phyloP scores from a whole-genome alignment of 2,113 vertebrate species.

The Embiotoca jacksoni region DNA sequence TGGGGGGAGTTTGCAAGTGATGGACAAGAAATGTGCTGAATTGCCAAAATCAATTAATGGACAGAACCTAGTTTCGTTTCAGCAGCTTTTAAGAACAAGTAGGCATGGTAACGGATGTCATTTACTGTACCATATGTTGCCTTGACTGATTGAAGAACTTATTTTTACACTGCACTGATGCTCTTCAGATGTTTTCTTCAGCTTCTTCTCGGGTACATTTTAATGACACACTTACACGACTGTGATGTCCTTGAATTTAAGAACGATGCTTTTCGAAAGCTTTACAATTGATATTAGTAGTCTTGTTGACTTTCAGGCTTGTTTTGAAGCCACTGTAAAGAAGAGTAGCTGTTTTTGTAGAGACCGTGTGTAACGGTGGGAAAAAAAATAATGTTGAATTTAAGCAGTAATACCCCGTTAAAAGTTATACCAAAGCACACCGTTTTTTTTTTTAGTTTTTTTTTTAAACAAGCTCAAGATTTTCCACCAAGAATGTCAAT shows the following conservation, averaged over 20 bases:
- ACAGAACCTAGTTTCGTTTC: neutral
- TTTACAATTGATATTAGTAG: neutral
- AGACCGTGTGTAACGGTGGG: too few relatives aligned
- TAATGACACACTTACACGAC: too few relatives aligned
- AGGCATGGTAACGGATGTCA: neutral
- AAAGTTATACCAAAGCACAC: too few relatives aligned
- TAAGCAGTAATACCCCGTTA: too few relatives aligned
- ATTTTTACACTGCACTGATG: neutral
- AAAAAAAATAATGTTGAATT: too few relatives aligned
- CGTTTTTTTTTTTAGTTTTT: too few relatives aligned
- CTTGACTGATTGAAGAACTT: neutral
- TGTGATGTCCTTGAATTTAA: neutral
- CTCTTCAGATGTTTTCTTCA: neutral
- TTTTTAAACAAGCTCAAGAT: neutral
- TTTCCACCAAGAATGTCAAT: neutral
- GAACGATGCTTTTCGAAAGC: neutral
- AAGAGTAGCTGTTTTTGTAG: neutral
- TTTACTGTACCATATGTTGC: neutral
- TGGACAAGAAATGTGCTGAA: slow-evolving; percentile 6
- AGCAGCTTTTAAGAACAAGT: neutral
- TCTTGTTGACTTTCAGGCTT: neutral
- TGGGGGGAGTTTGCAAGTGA: slow-evolving; percentile 5
- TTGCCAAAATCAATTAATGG: slow-evolving; percentile 17
- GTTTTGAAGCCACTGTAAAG: neutral
- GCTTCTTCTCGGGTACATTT: too few relatives aligned